These are phyloP conservation scores for Zosterops hypoxanthus DNA, from an alignment of 2,113 vertebrate genomes.

Conservation along the genomic window DNA sequence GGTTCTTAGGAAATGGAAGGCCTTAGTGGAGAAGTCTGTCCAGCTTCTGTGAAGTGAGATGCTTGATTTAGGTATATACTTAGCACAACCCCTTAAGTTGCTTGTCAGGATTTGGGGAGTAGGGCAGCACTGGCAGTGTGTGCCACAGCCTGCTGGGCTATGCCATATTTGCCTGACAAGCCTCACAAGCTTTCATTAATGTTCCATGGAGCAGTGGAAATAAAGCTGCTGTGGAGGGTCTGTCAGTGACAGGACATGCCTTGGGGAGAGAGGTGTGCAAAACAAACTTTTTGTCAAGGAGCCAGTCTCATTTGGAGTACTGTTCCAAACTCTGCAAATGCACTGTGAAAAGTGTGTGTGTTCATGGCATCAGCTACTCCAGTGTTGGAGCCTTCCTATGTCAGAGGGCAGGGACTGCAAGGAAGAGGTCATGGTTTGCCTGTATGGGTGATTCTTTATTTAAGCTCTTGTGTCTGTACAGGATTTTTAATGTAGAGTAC, in stretches of 20 bases:
- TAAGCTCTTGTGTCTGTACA: not conserved
- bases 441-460: not conserved
- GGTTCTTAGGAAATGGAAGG: not conserved
- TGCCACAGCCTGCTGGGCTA: not conserved
- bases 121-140: not conserved
- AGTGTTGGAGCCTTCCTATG: not conserved
- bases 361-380: not conserved
- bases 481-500: not conserved
- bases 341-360: not conserved
- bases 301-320: not conserved
- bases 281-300: not conserved
- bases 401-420: not conserved
- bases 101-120: not conserved
- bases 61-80: not conserved
- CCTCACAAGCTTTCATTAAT: not conserved
- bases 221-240: not conserved
- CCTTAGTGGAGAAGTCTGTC: not conserved
- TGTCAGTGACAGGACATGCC: not conserved
- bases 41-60: not conserved
- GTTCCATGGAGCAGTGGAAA: not conserved
- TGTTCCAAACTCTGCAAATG: not conserved
- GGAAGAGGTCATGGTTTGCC: not conserved
- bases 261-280: not conserved
- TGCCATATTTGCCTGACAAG: accelerated
- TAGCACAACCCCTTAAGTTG: not conserved